Evolutionary conservation across 2,113 vertebrate species (phyloP).

Genomic region (Sylvia atricapilla): DNA sequence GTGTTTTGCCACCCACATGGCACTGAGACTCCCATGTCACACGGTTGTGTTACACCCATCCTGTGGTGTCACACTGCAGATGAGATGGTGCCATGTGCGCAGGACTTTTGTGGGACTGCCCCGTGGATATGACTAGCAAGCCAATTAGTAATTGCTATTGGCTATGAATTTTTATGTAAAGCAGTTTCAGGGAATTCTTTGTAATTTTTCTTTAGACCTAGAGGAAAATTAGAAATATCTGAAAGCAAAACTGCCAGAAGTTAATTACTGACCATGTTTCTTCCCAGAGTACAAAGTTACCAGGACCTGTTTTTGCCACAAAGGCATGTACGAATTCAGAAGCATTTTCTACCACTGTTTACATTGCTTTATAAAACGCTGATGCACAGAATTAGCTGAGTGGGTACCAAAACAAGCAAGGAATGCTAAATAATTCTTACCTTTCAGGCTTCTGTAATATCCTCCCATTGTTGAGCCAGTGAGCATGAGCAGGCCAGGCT

Average conservation of each 20-base stretch:
- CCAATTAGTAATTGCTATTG: neutral
- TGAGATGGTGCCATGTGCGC: neutral
- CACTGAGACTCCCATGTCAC: neutral
- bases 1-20: neutral
- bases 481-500: neutral
- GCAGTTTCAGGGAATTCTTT: neutral
- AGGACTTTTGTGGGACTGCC: neutral
- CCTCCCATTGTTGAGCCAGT: neutral
- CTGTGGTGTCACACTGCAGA: neutral
- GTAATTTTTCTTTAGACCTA: neutral
- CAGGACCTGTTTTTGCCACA: neutral
- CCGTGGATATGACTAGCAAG: neutral
- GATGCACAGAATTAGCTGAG: neutral
- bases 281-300: neutral
- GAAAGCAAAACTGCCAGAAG: accelerated
- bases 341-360: neutral
- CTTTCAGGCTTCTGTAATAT: neutral
- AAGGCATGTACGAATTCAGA: neutral
- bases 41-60: neutral
- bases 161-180: neutral
- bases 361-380: neutral
- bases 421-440: neutral
- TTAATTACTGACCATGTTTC: neutral
- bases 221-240: neutral
- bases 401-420: neutral